Percentiles rank a stretch among this genome's conserved stretches.
These are phyloP conservation scores for Hirtodrosophila cameraria DNA, from an alignment of 2,888 invertebrate genomes.

Conservation along the genomic window DNA sequence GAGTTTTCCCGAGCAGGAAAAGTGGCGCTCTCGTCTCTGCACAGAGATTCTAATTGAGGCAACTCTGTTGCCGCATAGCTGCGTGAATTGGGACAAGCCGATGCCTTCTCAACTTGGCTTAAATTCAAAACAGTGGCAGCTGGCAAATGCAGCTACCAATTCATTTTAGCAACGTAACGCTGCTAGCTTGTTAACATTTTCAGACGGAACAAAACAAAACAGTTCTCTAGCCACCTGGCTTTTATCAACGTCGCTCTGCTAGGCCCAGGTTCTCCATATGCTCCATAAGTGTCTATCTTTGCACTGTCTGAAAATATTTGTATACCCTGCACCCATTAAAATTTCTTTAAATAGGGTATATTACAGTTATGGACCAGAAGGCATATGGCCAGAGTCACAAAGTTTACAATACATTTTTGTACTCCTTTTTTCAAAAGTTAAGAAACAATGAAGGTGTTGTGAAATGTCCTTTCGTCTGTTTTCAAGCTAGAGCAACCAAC, in stretches of 20 bases:
- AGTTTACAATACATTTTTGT: no score
- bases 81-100: slow-evolving; percentile 39
- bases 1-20: slow-evolving; percentile 19
- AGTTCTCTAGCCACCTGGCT: slow-evolving; percentile 51
- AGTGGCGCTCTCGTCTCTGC: slow-evolving; percentile 28
- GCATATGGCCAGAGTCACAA: no score
- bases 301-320: slow-evolving; percentile 28
- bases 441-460: no score
- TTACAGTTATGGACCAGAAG: no score
- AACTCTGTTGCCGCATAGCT: slow-evolving; percentile 30
- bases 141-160: slow-evolving; percentile 24
- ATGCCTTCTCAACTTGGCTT: slow-evolving; percentile 15
- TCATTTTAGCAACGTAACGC: slow-evolving; percentile 30
- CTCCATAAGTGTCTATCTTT: slow-evolving; percentile 9
- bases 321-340: no score
- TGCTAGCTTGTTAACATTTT: slow-evolving; percentile 23
- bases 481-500: no score
- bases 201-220: slow-evolving; percentile 6
- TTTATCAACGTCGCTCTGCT: slow-evolving; percentile 44
- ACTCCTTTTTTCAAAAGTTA: no score
- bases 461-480: no score
- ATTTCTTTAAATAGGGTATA: no score
- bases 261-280: slow-evolving; percentile 17
- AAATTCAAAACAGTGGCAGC: slow-evolving; percentile 30
- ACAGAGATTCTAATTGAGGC: slow-evolving; percentile 53